Percentiles rank a stretch among this genome's conserved stretches.
phyloP scores from a whole-genome alignment of 2,888 invertebrate species.

The Drosophila leonis region DNA sequence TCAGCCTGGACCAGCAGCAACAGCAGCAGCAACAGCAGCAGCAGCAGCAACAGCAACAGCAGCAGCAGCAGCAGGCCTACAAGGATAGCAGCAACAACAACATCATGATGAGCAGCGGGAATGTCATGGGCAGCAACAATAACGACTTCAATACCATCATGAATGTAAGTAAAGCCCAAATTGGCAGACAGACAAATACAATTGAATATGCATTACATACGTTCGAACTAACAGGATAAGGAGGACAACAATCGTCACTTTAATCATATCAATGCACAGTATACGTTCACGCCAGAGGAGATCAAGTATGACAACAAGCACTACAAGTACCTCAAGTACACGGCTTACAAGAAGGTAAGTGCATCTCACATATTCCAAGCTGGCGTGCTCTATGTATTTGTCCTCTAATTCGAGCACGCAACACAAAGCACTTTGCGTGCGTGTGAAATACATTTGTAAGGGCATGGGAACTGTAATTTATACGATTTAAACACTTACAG shows the following conservation, averaged over 20 bases:
- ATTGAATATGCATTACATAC: conserved; percentile 7
- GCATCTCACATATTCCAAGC: background rate
- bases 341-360: conserved; percentile 89
- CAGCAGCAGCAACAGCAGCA: conserved; percentile 75
- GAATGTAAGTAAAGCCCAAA: conserved; percentile 77
- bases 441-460: background rate
- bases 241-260: conserved; percentile 85
- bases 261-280: conserved; percentile 86
- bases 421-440: background rate
- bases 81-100: conserved; percentile 83
- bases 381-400: background rate
- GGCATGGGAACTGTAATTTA: no score
- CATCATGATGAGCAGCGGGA: conserved; percentile 79
- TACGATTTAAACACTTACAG: conserved; percentile 62
- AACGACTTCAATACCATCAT: conserved; percentile 84
- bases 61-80: conserved; percentile 79
- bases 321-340: conserved; percentile 92
- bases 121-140: conserved; percentile 78
- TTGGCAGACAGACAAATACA: conserved; percentile 1
- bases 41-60: conserved; percentile 72
- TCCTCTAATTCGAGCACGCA: background rate
- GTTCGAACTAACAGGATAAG: conserved; percentile 76
- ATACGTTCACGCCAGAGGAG: conserved; percentile 90
- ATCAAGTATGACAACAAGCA: conserved; percentile 92
- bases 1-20: conserved; percentile 86